A percentile compares a stretch with the other conserved stretches of the same genome.
Conservation (phyloP, 2,797 vertebrate genomes). For the Kryptolebias ocellatus region DNA sequence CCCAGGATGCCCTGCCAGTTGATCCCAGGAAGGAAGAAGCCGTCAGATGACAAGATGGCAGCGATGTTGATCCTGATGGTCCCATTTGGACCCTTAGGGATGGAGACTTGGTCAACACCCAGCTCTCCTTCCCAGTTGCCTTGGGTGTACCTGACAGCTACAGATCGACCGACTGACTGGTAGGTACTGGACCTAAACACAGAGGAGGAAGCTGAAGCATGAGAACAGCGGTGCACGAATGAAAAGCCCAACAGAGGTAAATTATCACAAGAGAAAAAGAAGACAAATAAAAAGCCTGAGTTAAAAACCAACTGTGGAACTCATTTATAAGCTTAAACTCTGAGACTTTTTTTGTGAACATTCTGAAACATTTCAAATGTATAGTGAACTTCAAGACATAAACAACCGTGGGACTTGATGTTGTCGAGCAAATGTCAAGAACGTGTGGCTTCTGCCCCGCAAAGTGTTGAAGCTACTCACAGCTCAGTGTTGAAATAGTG, state of each 20-base stretch:
- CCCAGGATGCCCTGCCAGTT: conserved; percentile 98
- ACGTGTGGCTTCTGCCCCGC: neutral
- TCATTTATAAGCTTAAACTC: neutral
- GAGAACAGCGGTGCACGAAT: neutral
- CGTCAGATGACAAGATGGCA: conserved; percentile 89
- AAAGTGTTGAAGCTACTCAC: conserved; percentile 78
- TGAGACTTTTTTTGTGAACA: neutral
- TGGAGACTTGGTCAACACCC: conserved; percentile 85
- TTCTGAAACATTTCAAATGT: neutral
- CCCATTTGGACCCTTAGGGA: conserved; percentile 87
- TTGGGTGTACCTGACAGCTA: conserved; percentile 93
- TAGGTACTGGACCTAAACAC: conserved; percentile 88
- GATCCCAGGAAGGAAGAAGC: conserved; percentile 92
- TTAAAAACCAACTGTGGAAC: neutral
- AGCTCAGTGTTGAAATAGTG: conserved; percentile 85
- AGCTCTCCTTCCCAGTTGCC: conserved; percentile 95
- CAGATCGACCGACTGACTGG: conserved; percentile 73
- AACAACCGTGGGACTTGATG: neutral
- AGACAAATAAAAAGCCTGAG: neutral
- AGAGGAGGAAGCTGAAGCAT: neutral
- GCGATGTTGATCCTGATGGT: conserved; percentile 88
- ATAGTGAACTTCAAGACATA: neutral
- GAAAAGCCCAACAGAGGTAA: neutral
- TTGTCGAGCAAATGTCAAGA: neutral
- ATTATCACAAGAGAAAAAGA: neutral